Evolutionary conservation across 1,140 invertebrate species (phyloP), one percentile per base, ranked within the genome.

Genomic region (Drosophila prosaltans): DNA sequence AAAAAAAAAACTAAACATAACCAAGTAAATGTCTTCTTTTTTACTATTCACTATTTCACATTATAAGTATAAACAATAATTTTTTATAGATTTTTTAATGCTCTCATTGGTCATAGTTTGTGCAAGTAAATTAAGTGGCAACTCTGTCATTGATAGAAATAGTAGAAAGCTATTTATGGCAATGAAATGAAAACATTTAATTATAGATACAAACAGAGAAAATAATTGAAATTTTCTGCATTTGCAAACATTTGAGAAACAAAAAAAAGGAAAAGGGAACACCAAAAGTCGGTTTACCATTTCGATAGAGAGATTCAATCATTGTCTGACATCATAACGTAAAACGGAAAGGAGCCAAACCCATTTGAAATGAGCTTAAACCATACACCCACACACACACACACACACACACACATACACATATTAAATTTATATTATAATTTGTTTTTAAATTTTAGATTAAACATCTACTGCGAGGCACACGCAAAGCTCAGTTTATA

Each of bases 401-500:
- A 48, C 45, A 51, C 45, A 24, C 45, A 51, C 8, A 26, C 21
- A 51, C 8, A 26, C 0, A 21, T 7, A 48, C 45, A 48, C 45
- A 48, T 8, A 7, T 48, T 26, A 51, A 51, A 24, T 9, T 2
- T 48, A 48, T 24, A 2, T 26, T 51, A 51, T 51, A 51, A 26
- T 51, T 51, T 51, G 1, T 40, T 40, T 40, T 40, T 11, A 5
- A 40, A 40, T 40, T 51, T 51, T 51, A 26, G 24, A 51, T 51
- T 51, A 51, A 26, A 51, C 45, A 51, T 51, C 45, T 51, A 26
- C n/a, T 21, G 45, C 45, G 45, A 51, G 45, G 45, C 45, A 51
- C 45, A 51, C 6, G 45, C 45, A 51, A 51, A 51, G 45, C 45
- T 51, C 45, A 51, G 45, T 51, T 51, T 51, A 26, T 26, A 51